Base-by-base conservation (phyloP, 2,113 vertebrate species). In the Otolemur garnettii region DNA sequence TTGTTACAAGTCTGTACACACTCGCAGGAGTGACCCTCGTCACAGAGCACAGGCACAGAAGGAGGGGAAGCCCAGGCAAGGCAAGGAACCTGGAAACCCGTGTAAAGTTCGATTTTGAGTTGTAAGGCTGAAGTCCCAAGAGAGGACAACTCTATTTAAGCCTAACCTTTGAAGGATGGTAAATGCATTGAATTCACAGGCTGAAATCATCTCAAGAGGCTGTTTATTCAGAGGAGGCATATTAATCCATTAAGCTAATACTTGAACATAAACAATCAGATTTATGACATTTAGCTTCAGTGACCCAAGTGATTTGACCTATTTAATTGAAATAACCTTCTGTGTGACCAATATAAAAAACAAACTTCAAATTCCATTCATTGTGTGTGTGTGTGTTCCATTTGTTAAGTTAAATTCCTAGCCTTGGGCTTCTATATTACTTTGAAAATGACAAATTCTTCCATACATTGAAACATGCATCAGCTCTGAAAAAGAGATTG, bases 181-280 rank as follows among this genome's bases (percentile, higher is more conserved):
- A 91, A 96, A 94, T 92, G 71, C 91, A 88, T 50, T 86, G 79
- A 83, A 79, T 64, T 97, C 68, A 77, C 69, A 77, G 45, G 50
- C 92, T 77, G 57, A 91, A 85, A 88, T 42, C 90, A 64, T 92
- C 96, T 96, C 94, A 82, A 92, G 96, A 90, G 97, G 82, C 88
- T 96, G 35, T 97, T 96, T 95, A 91, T 96, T 93, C 91, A 94
- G 77, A 97, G 35, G 53, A 97, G 77, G 64, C 72, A 83, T 84
- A 95, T 93, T 87, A 93, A 93, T 97, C 79, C 95, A 93, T 89
- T 97, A 91, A 87, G 85, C 15, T 96, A 95, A 94, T 85, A 74
- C n/a, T 94, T 91, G 91, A 91, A 92, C 84, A 81, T 86, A 69
- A 96, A 71, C 66, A 21, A 33, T 60, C 81, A 93, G 78, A 94